Percentiles rank a stretch among this genome's conserved stretches.
Evolutionary conservation across 2,888 invertebrate genomes (phyloP).

Genomic region (Tineola bisselliella): DNA sequence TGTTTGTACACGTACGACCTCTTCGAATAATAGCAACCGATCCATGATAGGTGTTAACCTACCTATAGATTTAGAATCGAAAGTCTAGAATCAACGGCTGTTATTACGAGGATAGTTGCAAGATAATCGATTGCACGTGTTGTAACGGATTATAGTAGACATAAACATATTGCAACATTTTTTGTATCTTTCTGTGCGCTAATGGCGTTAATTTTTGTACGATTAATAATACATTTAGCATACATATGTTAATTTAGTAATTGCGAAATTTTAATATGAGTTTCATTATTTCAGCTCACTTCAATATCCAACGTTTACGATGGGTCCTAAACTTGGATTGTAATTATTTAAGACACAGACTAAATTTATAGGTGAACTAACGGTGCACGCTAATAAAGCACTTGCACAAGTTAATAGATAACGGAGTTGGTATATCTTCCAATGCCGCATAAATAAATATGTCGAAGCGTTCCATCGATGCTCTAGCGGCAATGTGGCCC

Average conservation of each 20-base stretch:
- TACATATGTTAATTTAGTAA: neutral
- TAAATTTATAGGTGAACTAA: neutral
- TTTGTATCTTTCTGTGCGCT: neutral
- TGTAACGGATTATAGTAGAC: neutral
- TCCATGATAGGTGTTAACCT: slow-evolving; percentile 17
- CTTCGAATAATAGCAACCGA: slow-evolving; percentile 62
- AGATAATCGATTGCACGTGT: slow-evolving; percentile 11
- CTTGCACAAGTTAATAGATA: neutral
- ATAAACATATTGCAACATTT: neutral
- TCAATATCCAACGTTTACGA: no score
- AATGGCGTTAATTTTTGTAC: neutral
- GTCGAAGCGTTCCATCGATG: slow-evolving; percentile 56
- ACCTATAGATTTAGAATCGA: slow-evolving; percentile 4
- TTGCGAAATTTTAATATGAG: no score
- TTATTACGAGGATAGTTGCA: slow-evolving; percentile 9
- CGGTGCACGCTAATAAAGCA: neutral
- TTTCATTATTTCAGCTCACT: no score
- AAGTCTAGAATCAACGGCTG: slow-evolving; percentile 1
- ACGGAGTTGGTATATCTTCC: neutral
- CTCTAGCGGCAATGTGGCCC: slow-evolving; percentile 42
- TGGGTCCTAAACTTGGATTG: no score
- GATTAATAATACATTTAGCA: neutral
- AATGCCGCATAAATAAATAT: slow-evolving; percentile 38
- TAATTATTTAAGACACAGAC: no score
- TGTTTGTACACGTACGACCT: slow-evolving; percentile 67